Conservation (phyloP, 2,888 invertebrate species). For the Caenorhabditis doughertyi region DNA sequence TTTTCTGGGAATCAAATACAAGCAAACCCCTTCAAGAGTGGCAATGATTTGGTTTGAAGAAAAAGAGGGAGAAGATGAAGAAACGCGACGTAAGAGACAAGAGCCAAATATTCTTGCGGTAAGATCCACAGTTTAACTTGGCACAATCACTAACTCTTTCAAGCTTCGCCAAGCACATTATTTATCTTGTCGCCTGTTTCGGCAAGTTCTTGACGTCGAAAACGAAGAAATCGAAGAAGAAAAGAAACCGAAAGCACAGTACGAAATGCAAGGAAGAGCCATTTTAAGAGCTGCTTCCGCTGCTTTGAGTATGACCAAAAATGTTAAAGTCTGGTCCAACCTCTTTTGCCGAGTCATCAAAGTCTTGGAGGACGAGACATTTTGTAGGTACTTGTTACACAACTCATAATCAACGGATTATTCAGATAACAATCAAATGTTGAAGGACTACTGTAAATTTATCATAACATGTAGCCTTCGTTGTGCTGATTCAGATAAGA, state of each 20-base stretch:
- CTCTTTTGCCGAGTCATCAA: slow-evolving; percentile 40
- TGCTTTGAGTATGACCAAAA: slow-evolving; percentile 42
- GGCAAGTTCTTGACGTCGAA: slow-evolving; percentile 43
- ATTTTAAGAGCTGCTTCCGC: slow-evolving; percentile 40
- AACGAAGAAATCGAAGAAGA: slow-evolving; percentile 56
- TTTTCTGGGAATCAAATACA: slow-evolving; percentile 60
- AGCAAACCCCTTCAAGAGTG: slow-evolving; percentile 46
- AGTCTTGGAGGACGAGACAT: slow-evolving; percentile 51
- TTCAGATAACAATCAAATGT: slow-evolving; percentile 63
- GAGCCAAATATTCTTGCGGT: slow-evolving; percentile 53
- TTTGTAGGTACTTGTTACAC: slow-evolving; percentile 33
- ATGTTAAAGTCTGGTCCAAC: slow-evolving; percentile 58
- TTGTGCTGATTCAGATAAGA: slow-evolving; percentile 43
- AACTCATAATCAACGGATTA: background rate
- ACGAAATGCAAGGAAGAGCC: slow-evolving; percentile 53
- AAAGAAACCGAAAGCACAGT: slow-evolving; percentile 46
- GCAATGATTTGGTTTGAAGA: slow-evolving; percentile 59
- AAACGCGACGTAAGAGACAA: slow-evolving; percentile 29
- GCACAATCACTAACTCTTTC: background rate
- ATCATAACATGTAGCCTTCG: slow-evolving; percentile 39
- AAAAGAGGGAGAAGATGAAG: slow-evolving; percentile 56
- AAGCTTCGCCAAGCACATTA: slow-evolving; percentile 52
- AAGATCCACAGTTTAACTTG: background rate
- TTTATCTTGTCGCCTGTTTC: slow-evolving; percentile 50
- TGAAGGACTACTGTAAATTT: slow-evolving; percentile 55